These are phyloP conservation scores for Lophochroa leadbeateri DNA, from an alignment of 2,113 vertebrate species.

Conservation along the genomic window DNA sequence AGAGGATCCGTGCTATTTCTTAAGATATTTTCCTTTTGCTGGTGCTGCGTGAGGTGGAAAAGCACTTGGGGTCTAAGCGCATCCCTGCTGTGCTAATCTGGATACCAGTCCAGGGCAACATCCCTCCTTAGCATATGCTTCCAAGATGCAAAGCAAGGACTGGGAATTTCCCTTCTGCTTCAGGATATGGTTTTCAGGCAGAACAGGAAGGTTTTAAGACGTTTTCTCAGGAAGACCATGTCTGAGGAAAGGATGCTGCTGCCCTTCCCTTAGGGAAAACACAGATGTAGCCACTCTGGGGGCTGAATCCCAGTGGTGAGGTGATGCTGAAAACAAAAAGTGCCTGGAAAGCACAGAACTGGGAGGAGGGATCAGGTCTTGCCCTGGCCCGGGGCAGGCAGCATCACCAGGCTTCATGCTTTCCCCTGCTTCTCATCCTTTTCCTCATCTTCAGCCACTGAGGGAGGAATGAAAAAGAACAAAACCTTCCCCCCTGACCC, in stretches of 20 bases:
- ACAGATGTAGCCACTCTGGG: accelerated
- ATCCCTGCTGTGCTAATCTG: accelerated
- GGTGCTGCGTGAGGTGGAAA: not conserved
- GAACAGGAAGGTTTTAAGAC: not conserved
- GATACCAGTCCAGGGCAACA: accelerated
- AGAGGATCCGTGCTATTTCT: not conserved
- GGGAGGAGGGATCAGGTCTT: not conserved
- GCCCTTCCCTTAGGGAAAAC: not conserved
- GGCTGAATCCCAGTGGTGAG: not conserved
- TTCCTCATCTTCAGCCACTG: not conserved
- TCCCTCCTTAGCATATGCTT: not conserved
- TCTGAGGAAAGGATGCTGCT: not conserved
- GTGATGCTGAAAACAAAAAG: not conserved
- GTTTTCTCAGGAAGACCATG: not conserved
- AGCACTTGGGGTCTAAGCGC: not conserved
- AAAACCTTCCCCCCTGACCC: not conserved
- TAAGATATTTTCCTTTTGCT: conserved; percentile 22
- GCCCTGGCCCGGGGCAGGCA: not conserved
- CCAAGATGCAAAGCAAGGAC: not conserved
- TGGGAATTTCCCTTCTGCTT: not conserved
- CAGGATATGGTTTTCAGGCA: not conserved
- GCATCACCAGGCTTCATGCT: accelerated
- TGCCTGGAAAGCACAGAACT: not conserved
- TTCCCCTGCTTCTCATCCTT: not conserved
- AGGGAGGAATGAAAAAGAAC: not conserved